Evolutionary conservation across 2,113 vertebrate species (phyloP).

Genomic region (Hippotragus niger): DNA sequence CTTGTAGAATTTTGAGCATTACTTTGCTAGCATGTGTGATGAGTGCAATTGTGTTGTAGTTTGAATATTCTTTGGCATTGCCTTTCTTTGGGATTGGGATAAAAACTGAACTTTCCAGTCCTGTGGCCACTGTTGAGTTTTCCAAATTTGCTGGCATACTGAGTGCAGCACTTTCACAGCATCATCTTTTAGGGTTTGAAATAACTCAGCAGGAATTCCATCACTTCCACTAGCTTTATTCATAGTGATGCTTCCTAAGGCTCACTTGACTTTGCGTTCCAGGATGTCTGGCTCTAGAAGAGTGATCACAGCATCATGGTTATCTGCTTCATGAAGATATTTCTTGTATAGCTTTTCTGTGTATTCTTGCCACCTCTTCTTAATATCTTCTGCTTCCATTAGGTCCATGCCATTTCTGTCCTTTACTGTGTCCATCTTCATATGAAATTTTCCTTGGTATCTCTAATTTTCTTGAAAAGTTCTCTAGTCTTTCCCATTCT

Average conservation of each 20-base stretch:
- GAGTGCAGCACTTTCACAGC: background rate
- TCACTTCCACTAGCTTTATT: background rate
- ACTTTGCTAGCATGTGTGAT: background rate
- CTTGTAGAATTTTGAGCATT: background rate
- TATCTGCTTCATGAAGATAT: background rate
- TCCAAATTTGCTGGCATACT: background rate
- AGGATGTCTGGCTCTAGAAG: background rate
- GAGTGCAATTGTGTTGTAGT: background rate
- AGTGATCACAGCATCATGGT: background rate
- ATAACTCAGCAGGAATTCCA: background rate
- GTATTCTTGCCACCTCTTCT: background rate
- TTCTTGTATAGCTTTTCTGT: background rate
- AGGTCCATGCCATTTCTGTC: background rate
- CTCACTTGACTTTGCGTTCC: background rate
- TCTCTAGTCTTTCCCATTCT: background rate
- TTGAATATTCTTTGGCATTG: background rate
- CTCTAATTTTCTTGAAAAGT: background rate
- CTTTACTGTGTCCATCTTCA: background rate
- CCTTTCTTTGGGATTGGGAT: background rate
- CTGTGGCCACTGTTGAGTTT: background rate
- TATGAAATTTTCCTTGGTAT: background rate
- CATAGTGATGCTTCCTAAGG: background rate
- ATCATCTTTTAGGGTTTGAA: background rate
- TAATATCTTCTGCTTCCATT: background rate
- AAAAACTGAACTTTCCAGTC: background rate